Evolutionary conservation across 2,797 vertebrate genomes (phyloP).

Genomic region (Anguilla megastoma): DNA sequence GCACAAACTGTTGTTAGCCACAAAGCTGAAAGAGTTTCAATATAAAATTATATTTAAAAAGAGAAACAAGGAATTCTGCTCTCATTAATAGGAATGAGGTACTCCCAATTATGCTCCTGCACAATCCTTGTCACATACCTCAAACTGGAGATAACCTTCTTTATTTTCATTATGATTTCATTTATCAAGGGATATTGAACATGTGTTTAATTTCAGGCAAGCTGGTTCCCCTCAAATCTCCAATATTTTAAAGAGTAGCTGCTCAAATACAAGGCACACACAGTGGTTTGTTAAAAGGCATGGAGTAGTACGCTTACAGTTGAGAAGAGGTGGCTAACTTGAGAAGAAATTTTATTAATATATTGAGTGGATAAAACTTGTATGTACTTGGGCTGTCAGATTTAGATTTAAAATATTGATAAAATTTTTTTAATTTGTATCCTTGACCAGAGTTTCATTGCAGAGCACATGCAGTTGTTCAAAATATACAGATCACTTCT

Average conservation of each 20-base stretch:
- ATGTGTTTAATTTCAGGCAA: not conserved
- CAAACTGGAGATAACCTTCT: slow-evolving; percentile 28
- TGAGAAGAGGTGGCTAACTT: not conserved
- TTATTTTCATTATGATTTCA: slow-evolving; percentile 27
- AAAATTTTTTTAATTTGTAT: not conserved
- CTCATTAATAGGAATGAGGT: not conserved
- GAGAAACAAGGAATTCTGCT: not conserved
- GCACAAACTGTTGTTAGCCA: not conserved
- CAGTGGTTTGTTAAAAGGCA: not conserved
- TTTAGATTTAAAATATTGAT: not conserved
- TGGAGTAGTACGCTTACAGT: not conserved
- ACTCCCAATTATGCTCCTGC: slow-evolving; percentile 13
- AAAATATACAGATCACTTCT: not conserved
- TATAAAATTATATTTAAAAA: not conserved
- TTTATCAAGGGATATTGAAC: not conserved
- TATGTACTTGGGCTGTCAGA: not conserved
- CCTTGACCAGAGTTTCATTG: not conserved
- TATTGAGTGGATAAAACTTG: not conserved
- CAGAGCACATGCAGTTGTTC: not conserved
- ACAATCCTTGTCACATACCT: slow-evolving; percentile 11
- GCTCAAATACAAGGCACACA: not conserved
- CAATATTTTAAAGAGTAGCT: not conserved
- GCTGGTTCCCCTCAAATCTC: not conserved
- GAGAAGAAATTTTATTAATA: not conserved
- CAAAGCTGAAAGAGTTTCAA: not conserved